Base-by-base conservation (phyloP, 2,113 vertebrate species). In the Riparia riparia region DNA sequence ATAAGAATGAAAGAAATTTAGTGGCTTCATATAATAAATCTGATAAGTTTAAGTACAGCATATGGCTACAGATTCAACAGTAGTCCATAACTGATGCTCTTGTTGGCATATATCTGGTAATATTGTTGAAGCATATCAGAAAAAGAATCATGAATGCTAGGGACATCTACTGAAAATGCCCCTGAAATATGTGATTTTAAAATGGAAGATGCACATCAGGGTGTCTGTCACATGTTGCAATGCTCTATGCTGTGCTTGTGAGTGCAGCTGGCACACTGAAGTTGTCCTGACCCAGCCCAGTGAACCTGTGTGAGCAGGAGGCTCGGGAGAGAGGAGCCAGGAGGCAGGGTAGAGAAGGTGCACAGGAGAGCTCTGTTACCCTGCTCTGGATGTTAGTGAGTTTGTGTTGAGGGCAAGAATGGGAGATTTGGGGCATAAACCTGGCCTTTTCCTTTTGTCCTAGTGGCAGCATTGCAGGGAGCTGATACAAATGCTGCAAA, bases 281-380 rank as follows among this genome's bases (percentile, higher is more conserved):
- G 17, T 15, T 42, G 49, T 31, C 25, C 66, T 12, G 20, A 24
- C 12, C 14, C 31, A 22, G n/a, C 25, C 9, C 8, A 16, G 24
- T 15, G 56, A 44, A 5, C 5, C 1, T 12, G 2, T 2, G 34
- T 7, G 29, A 12, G 22, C 54, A 24, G 53, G 51, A 50, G n/a
- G 12, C 25, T 6, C 20, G 42, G 37, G 13, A 24, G 31, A 34
- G 20, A 49, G 22, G 53, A 29, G 29, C 32, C 32, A 50, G 28
- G 13, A 11, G 9, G 16, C 15, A 29, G 7, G 8, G n/a, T 14
- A 20, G 16, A 56, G 22, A 22, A 37, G 29, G 7, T 34, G 47
- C 9, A 5, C 0, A 1, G 37, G 29, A 42, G 10, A 37, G 25
- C 25, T 21, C 26, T 31, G 10, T 5, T 25, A 3, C 19, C 28